Conservation (phyloP, 2,888 invertebrate genomes). For the Capitulum mitella region DNA sequence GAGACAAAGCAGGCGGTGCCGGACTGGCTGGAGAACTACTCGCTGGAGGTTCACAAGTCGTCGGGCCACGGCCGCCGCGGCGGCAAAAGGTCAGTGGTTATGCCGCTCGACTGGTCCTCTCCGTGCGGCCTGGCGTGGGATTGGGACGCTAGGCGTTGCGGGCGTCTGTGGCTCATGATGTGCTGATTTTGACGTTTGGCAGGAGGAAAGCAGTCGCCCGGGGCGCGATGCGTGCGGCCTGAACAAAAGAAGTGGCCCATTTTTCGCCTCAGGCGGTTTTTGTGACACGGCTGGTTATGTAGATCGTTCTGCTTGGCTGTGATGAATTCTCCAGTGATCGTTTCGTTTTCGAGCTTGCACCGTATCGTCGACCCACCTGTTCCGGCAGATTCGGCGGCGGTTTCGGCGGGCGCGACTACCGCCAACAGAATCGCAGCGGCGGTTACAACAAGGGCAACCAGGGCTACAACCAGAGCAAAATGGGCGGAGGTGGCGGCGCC, state of each 20-base stretch:
- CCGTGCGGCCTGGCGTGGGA: no score
- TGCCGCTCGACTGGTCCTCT: no score
- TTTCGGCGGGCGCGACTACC: slow-evolving; percentile 49
- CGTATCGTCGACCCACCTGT: no score
- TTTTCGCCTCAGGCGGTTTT: no score
- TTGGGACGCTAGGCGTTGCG: not conserved
- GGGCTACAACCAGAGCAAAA: not conserved
- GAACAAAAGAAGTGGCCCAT: no score
- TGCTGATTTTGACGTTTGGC: no score
- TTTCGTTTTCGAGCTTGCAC: no score
- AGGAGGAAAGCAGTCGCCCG: no score
- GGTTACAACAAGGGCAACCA: slow-evolving; percentile 27
- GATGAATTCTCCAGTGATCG: no score
- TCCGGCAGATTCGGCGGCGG: slow-evolving; percentile 39
- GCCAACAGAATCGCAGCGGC: slow-evolving; percentile 40
- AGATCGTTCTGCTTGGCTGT: no score
- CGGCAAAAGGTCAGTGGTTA: slow-evolving; percentile 19
- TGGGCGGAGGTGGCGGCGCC: slow-evolving; percentile 37
- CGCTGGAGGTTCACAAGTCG: slow-evolving; percentile 51
- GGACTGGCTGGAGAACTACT: slow-evolving; percentile 67
- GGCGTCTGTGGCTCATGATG: not conserved
- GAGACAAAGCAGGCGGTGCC: slow-evolving; percentile 97
- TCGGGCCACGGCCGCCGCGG: slow-evolving; percentile 35
- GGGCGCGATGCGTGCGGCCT: no score
- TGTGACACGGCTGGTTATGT: no score